These are phyloP conservation scores for Neopelma chrysocephalum DNA, from an alignment of 2,797 vertebrate species.

Conservation along the genomic window DNA sequence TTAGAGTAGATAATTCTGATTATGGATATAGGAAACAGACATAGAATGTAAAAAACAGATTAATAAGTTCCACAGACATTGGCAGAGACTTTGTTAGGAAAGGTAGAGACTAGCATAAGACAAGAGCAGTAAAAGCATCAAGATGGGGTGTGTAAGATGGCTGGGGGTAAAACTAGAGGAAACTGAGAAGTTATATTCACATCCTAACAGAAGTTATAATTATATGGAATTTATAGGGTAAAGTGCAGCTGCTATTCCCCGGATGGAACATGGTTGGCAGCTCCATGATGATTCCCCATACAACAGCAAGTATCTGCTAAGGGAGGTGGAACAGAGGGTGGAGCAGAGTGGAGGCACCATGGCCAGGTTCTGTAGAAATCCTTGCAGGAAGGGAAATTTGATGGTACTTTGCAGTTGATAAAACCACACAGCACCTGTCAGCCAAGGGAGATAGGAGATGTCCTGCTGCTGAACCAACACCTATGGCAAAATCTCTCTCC, in stretches of 20 bases:
- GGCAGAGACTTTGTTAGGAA: neutral
- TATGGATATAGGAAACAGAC: neutral
- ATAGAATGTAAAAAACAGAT: neutral
- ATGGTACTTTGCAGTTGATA: neutral
- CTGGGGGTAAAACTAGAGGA: neutral
- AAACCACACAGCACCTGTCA: neutral
- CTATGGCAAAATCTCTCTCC: neutral
- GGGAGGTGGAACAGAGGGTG: neutral
- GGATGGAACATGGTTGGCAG: neutral
- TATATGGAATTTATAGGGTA: neutral
- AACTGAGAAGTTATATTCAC: neutral
- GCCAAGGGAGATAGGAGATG: neutral
- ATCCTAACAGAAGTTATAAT: neutral
- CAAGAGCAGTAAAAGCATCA: neutral
- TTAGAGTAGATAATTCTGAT: constrained; percentile 12
- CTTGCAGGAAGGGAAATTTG: neutral
- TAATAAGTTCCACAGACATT: neutral
- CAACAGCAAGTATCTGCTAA: no score
- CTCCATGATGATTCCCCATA: neutral
- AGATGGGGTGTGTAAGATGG: neutral
- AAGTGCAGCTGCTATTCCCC: neutral
- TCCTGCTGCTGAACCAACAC: neutral
- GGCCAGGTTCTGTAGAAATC: neutral
- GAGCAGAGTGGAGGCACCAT: no score
- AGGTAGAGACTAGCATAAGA: neutral